Conservation (phyloP, 2,888 invertebrate genomes). For the Anorthoa munda region DNA sequence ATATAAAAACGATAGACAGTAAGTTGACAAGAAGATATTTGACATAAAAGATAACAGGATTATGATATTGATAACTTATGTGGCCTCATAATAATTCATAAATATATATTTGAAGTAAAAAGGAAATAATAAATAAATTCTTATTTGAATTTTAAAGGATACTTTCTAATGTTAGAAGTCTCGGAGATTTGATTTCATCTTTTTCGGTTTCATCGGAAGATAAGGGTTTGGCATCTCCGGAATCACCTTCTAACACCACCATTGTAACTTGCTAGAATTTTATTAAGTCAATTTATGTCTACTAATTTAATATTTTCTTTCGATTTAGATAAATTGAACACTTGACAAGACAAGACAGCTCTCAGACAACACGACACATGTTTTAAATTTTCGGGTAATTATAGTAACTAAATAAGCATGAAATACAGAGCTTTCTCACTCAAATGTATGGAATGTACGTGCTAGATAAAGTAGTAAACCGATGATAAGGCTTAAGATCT, state of each 20-base stretch:
- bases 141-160: conserved; percentile 85
- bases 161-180: conserved; percentile 90
- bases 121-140: background rate
- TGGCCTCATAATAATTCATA: background rate
- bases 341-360: conserved; percentile 43
- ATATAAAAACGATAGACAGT: background rate
- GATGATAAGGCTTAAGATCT: background rate
- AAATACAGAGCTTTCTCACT: background rate
- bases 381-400: conserved; percentile 4
- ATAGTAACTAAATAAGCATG: conserved; percentile 1
- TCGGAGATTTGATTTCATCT: conserved; percentile 81
- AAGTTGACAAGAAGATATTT: background rate
- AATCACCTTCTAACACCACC: conserved; percentile 85
- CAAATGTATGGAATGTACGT: background rate
- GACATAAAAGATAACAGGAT: conserved; percentile 6
- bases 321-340: conserved; percentile 21
- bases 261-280: conserved; percentile 69
- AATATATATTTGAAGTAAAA: background rate
- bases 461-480: background rate
- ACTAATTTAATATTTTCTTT: conserved; percentile 1
- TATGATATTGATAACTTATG: background rate
- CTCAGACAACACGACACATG: conserved; percentile 65
- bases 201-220: conserved; percentile 79
- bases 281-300: conserved; percentile 25
- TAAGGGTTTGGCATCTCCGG: conserved; percentile 81